These are phyloP conservation scores for Cavia aperea DNA, from an alignment of 2,113 vertebrate species.

Conservation along the genomic window DNA sequence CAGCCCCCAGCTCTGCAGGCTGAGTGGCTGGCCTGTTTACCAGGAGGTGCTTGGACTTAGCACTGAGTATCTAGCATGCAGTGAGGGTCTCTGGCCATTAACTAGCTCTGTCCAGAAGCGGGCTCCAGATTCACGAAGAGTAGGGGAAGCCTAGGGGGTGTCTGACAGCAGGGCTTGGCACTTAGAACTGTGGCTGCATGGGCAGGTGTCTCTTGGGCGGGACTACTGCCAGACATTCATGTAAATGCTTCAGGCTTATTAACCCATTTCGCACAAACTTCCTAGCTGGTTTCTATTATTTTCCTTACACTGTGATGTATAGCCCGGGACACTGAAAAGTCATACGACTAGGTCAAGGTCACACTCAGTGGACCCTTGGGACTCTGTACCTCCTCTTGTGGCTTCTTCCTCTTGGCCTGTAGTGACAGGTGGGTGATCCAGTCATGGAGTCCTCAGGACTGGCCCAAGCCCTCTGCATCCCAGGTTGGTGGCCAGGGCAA, in stretches of 20 bases:
- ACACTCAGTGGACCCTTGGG: background rate
- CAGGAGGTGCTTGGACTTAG: background rate
- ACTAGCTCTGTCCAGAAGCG: background rate
- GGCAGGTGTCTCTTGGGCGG: background rate
- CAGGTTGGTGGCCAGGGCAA: background rate
- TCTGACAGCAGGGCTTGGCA: background rate
- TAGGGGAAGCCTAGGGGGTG: background rate
- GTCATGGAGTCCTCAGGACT: background rate
- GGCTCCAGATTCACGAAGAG: background rate
- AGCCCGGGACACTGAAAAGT: background rate
- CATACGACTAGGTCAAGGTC: background rate
- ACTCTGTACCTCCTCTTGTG: background rate
- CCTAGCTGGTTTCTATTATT: background rate
- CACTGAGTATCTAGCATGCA: fast-evolving
- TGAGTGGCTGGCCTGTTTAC: background rate
- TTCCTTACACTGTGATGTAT: background rate
- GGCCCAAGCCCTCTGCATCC: fast-evolving
- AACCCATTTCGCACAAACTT: background rate
- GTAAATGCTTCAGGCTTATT: background rate
- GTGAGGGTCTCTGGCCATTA: background rate
- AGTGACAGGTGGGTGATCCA: too few species aligned
- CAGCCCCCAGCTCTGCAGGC: background rate
- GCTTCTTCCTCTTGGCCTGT: background rate
- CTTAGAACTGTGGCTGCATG: fast-evolving
- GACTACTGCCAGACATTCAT: background rate